Percentiles rank a stretch among this genome's conserved stretches.
Conservation (phyloP, 2,888 invertebrate genomes). For the Erynnis tages region DNA sequence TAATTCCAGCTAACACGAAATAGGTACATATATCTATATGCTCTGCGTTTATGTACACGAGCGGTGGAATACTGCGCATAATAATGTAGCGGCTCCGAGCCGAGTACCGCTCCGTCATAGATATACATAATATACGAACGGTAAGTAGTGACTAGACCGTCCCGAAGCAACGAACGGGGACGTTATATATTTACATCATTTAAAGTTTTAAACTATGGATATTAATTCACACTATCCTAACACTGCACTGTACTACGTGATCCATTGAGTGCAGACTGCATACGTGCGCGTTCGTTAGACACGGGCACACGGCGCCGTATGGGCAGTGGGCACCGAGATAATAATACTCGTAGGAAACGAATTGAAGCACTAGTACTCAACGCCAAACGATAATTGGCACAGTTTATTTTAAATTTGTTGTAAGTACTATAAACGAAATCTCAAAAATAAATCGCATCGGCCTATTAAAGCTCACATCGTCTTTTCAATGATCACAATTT, state of each 20-base stretch:
- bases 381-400: conserved; percentile 49
- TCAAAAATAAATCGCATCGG: conserved; percentile 55
- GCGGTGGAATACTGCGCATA: conserved; percentile 58
- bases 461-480: conserved; percentile 52
- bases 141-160: conserved; percentile 73
- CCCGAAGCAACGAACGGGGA: conserved; percentile 51
- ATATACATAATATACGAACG: conserved; percentile 35
- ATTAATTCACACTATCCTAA: conserved; percentile 67
- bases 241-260: conserved; percentile 30
- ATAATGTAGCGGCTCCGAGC: conserved; percentile 48
- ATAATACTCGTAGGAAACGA: conserved; percentile 47
- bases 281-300: not conserved
- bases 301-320: too few species aligned
- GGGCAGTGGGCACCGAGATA: too few species aligned
- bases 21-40: conserved; percentile 16
- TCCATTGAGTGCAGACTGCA: too few species aligned
- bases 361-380: conserved; percentile 39
- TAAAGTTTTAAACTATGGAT: conserved; percentile 60
- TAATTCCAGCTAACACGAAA: conserved; percentile 6
- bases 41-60: conserved; percentile 55
- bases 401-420: conserved; percentile 28
- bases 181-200: conserved; percentile 64
- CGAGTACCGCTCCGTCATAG: not conserved
- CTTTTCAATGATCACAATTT: conserved; percentile 52
- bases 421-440: conserved; percentile 47